phyloP scores from a whole-genome alignment of 2,113 vertebrate species.

The Hippocampus mohnikei region DNA sequence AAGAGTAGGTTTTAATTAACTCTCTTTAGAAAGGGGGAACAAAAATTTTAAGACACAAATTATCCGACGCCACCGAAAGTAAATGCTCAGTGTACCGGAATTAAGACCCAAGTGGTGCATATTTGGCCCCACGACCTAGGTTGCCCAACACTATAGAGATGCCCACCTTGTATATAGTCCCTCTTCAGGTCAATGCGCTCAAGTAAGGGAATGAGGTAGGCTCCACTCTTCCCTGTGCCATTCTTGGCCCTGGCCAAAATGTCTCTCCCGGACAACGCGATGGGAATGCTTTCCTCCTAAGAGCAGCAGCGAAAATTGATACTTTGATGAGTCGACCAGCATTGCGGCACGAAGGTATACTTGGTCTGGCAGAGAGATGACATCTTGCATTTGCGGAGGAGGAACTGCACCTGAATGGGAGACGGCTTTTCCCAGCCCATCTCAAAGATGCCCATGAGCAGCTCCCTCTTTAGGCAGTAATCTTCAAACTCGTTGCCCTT shows the following conservation, averaged over 20 bases:
- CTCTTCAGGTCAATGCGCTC: slow-evolving; percentile 99
- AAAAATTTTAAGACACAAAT: too few species aligned
- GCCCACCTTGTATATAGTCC: slow-evolving; percentile 96
- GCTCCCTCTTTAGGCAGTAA: slow-evolving; percentile 98
- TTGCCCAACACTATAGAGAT: neutral
- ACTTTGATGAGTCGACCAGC: neutral
- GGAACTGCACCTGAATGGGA: slow-evolving; percentile 86
- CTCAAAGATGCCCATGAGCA: slow-evolving; percentile 99
- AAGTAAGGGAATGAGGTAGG: slow-evolving; percentile 99
- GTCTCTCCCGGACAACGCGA: slow-evolving; percentile 98
- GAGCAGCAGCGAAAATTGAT: neutral
- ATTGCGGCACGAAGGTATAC: neutral
- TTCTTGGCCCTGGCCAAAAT: slow-evolving; percentile 99
- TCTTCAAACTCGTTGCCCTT: slow-evolving; percentile 99
- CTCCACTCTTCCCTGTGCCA: slow-evolving; percentile 98
- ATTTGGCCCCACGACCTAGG: too few species aligned
- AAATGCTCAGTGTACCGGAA: too few species aligned
- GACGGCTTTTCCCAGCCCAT: slow-evolving; percentile 99
- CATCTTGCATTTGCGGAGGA: neutral
- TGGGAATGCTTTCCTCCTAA: slow-evolving; percentile 99
- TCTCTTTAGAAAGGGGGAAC: too few species aligned
- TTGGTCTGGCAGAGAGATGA: neutral
- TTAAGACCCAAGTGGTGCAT: too few species aligned
- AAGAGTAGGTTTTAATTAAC: too few species aligned
- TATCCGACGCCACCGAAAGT: too few species aligned